A percentile compares a stretch with the other conserved stretches of the same genome.
Conservation (phyloP, 2,888 invertebrate species). For the Athrips mouffetella region DNA sequence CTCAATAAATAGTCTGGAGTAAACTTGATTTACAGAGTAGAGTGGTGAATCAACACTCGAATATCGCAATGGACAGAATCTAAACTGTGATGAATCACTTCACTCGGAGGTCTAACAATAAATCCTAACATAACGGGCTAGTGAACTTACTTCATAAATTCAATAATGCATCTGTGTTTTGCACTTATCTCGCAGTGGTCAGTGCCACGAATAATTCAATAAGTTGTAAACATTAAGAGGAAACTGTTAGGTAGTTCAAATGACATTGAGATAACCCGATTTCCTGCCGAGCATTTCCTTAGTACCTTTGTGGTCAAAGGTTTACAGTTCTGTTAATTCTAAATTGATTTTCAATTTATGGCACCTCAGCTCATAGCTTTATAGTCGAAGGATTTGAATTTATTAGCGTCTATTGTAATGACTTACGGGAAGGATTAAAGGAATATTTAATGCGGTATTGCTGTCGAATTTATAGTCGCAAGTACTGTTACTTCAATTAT, state of each 20-base stretch:
- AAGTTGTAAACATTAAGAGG: constrained; percentile 42
- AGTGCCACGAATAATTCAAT: constrained; percentile 27
- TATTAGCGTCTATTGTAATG: too few species aligned
- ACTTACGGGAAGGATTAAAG: too few species aligned
- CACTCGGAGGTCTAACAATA: constrained; percentile 2
- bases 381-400: too few species aligned
- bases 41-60: constrained; percentile 26
- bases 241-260: constrained; percentile 45
- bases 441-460: background rate
- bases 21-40: background rate
- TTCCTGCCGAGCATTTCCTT: constrained; percentile 54
- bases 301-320: constrained; percentile 13
- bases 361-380: too few species aligned
- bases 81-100: constrained; percentile 10
- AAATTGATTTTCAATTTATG: background rate
- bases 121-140: constrained; percentile 1
- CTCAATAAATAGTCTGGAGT: constrained; percentile 4
- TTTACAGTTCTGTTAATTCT: background rate
- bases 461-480: background rate
- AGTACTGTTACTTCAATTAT: background rate
- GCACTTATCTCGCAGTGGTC: constrained; percentile 10
- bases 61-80: constrained; percentile 14
- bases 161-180: background rate
- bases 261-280: constrained; percentile 62
- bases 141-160: constrained; percentile 2